Evolutionary conservation across 53 echinoderm and acorn worm species (phyloP).

Genomic region (Paelopatides confundens): DNA sequence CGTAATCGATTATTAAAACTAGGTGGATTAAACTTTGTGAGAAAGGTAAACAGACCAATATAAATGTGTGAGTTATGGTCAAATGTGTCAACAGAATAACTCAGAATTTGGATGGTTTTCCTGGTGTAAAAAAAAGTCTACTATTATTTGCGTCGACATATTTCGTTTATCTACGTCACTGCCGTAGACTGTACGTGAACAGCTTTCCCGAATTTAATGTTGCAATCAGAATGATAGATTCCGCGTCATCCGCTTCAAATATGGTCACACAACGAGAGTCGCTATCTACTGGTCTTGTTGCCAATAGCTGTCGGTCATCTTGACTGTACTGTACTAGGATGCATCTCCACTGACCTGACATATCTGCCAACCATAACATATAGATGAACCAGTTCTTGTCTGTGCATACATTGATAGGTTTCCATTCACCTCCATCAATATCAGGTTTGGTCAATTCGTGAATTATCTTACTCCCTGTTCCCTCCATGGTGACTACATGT

Average conservation of each 20-base stretch:
- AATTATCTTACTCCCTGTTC: neutral
- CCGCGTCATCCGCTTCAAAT: neutral
- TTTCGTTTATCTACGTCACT: too few relatives aligned
- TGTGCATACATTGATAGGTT: neutral
- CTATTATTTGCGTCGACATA: too few relatives aligned
- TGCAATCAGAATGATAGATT: neutral
- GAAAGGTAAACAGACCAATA: too few relatives aligned
- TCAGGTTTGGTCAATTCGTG: neutral
- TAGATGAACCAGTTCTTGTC: neutral
- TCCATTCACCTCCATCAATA: neutral
- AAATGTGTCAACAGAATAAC: too few relatives aligned
- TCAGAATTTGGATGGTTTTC: too few relatives aligned
- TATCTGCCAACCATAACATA: neutral
- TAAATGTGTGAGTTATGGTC: too few relatives aligned
- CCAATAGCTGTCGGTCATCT: neutral
- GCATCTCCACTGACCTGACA: neutral
- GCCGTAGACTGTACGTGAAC: neutral
- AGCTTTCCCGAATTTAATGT: neutral
- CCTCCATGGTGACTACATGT: neutral
- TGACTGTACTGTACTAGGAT: neutral
- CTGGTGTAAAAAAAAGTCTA: too few relatives aligned
- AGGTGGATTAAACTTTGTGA: too few relatives aligned
- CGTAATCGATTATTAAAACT: too few relatives aligned
- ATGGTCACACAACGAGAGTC: neutral
- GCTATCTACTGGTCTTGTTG: neutral